Percentiles rank a stretch among this genome's conserved stretches.
These are phyloP conservation scores for Aix galericulata DNA, from an alignment of 2,113 vertebrate genomes.

Conservation along the genomic window DNA sequence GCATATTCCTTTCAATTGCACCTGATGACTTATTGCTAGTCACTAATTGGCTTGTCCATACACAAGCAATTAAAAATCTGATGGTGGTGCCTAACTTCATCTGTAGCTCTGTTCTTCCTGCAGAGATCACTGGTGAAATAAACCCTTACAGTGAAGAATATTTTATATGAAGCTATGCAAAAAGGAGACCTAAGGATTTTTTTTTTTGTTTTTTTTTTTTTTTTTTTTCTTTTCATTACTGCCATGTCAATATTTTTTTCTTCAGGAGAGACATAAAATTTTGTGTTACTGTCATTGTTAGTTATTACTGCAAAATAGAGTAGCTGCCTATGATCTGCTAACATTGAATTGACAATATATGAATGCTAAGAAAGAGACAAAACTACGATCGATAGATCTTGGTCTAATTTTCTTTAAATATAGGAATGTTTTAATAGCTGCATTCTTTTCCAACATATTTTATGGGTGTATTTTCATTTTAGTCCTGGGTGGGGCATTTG, in stretches of 20 bases:
- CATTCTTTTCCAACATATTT: background rate
- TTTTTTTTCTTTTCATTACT: background rate
- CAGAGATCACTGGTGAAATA: constrained; percentile 19
- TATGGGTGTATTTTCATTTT: background rate
- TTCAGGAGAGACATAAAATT: constrained; percentile 28
- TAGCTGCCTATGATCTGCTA: background rate
- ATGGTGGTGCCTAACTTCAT: background rate
- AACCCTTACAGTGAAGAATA: background rate
- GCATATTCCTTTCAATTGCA: constrained; percentile 42
- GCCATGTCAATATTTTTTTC: background rate
- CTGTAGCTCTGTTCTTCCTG: constrained; percentile 28
- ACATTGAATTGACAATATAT: background rate
- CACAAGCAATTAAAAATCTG: constrained; percentile 36
- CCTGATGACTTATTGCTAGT: constrained; percentile 51
- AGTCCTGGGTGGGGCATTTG: background rate
- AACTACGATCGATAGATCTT: background rate
- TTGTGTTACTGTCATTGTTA: background rate
- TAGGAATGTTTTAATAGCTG: background rate
- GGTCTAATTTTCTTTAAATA: background rate
- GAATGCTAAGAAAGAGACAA: background rate
- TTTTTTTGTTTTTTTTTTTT: too few species aligned
- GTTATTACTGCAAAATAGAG: background rate
- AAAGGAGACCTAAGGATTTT: background rate
- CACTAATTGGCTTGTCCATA: constrained; percentile 52
- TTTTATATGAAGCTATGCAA: background rate